phyloP scores from a whole-genome alignment of 1,140 invertebrate genomes.

The Geopemphigus sp. region DNA sequence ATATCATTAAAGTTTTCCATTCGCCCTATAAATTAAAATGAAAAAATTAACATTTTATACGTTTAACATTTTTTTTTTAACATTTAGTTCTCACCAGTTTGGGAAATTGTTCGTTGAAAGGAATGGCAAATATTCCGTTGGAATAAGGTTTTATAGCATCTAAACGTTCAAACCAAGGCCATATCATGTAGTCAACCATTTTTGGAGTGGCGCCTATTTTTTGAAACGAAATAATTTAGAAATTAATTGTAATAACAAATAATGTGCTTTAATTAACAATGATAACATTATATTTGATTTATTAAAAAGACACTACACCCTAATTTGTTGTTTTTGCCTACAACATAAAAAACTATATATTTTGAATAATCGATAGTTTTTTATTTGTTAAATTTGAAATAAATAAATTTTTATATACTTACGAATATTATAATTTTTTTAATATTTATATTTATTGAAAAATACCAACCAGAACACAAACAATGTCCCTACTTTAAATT shows the following conservation, averaged over 20 bases:
- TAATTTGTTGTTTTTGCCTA: too few species aligned
- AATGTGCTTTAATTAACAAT: too few species aligned
- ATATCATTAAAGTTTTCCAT: slow-evolving; percentile 69
- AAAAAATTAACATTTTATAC: slow-evolving; percentile 54
- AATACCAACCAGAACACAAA: too few species aligned
- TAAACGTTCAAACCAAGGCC: slow-evolving; percentile 81
- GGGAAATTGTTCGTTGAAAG: slow-evolving; percentile 56
- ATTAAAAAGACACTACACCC: not conserved
- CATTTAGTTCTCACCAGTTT: slow-evolving; percentile 56
- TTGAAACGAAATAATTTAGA: slow-evolving; percentile 17
- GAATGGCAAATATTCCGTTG: slow-evolving; percentile 61
- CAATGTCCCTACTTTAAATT: too few species aligned
- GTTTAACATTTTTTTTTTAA: not conserved
- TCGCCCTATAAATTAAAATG: slow-evolving; percentile 61
- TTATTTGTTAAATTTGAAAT: too few species aligned
- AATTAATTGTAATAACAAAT: not conserved
- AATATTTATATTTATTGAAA: too few species aligned
- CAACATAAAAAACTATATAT: too few species aligned
- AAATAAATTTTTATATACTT: too few species aligned
- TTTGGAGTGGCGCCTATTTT: slow-evolving; percentile 61
- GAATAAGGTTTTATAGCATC: slow-evolving; percentile 61
- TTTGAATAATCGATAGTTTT: too few species aligned
- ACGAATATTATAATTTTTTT: too few species aligned
- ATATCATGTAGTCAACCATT: slow-evolving; percentile 88
- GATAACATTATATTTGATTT: not conserved